A percentile compares a stretch with the other conserved stretches of the same genome.
Evolutionary conservation across 1,140 invertebrate species (phyloP).

Genomic region (Laodelphax striatellus): DNA sequence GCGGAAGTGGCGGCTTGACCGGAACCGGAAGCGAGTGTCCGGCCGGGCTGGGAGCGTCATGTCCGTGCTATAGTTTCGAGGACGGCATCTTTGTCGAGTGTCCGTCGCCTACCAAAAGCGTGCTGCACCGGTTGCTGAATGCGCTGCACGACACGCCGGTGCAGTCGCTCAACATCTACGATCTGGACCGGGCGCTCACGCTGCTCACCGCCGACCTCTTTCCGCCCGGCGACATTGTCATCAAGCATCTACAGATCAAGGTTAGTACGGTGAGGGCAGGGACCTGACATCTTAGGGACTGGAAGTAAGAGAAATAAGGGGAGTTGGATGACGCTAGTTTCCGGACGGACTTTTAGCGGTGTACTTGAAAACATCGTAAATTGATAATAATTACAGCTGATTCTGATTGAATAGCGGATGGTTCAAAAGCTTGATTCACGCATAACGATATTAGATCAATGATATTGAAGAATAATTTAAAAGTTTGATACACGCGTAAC

Average conservation of each 20-base stretch:
- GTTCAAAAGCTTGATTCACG: no score
- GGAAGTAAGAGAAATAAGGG: no score
- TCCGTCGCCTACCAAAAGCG: conserved; percentile 56
- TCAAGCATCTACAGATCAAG: conserved; percentile 61
- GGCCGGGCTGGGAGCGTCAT: conserved; percentile 37
- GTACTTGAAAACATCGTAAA: no score
- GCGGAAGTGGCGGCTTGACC: not conserved
- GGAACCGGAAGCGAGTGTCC: not conserved
- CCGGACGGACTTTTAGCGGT: no score
- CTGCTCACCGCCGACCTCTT: conserved; percentile 58
- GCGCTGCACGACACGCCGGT: conserved; percentile 44
- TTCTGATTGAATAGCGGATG: no score
- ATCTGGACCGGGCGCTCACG: conserved; percentile 62
- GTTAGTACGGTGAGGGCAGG: not conserved
- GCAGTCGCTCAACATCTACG: conserved; percentile 77
- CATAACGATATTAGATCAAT: no score
- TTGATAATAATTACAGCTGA: no score
- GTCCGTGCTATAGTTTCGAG: conserved; percentile 83
- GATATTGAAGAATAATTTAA: no score
- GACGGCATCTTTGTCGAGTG: conserved; percentile 84
- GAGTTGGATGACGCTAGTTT: no score
- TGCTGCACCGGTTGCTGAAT: conserved; percentile 37
- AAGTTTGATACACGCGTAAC: no score
- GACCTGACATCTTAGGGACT: no score
- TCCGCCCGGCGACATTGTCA: conserved; percentile 53